phyloP scores from a whole-genome alignment of 1,140 invertebrate genomes.

The Ostrea edulis region DNA sequence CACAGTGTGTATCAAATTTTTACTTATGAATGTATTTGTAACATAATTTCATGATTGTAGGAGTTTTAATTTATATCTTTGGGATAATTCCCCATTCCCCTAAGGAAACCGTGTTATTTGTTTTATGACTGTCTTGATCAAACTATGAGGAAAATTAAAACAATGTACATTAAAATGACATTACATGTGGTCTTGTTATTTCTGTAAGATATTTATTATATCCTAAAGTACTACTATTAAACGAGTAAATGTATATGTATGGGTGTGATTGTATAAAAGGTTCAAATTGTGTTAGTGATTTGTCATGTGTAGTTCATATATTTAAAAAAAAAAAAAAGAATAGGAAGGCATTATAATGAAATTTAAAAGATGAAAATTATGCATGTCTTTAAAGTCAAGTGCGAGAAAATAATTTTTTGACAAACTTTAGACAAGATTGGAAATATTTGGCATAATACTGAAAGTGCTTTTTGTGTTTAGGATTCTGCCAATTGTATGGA shows the following conservation, averaged over 20 bases:
- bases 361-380: background rate
- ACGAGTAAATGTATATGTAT: background rate
- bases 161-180: background rate
- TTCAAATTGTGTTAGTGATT: conserved; percentile 34
- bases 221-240: background rate
- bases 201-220: conserved; percentile 33
- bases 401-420: background rate
- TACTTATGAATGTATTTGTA: conserved; percentile 38
- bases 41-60: conserved; percentile 16
- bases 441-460: conserved; percentile 12
- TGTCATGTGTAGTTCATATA: conserved; percentile 34
- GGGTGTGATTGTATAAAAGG: conserved; percentile 22
- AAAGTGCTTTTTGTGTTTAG: conserved; percentile 13
- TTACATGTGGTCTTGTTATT: conserved; percentile 16
- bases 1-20: conserved; percentile 36
- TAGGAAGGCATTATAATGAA: conserved; percentile 25
- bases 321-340: background rate
- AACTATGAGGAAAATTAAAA: conserved; percentile 12
- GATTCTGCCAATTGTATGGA: background rate
- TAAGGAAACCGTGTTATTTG: background rate
- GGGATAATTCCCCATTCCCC: background rate
- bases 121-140: conserved; percentile 28
- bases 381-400: background rate
- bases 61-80: conserved; percentile 30
- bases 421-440: background rate